Percentiles rank a stretch among this genome's conserved stretches.
These are phyloP conservation scores for Aphis gossypii DNA, from an alignment of 1,140 invertebrate genomes.

Conservation along the genomic window DNA sequence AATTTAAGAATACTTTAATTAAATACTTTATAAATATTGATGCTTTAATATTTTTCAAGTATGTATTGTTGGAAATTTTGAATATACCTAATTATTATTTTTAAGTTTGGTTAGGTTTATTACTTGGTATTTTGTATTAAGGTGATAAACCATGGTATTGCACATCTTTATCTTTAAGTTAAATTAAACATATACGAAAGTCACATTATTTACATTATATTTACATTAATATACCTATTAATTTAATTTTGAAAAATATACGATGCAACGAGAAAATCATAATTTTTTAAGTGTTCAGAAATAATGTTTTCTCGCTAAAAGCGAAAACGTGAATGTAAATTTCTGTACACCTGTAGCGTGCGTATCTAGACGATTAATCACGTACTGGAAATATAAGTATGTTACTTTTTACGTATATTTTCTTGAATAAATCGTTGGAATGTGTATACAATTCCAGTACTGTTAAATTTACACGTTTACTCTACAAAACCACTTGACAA, in stretches of 20 bases:
- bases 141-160: neutral
- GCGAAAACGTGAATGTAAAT: conserved; percentile 33
- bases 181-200: neutral
- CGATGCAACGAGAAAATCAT: neutral
- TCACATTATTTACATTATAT: neutral
- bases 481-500: conserved; percentile 7
- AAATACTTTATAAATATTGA: neutral
- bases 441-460: neutral
- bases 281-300: neutral
- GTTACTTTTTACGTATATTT: conserved; percentile 33
- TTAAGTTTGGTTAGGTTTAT: neutral
- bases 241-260: neutral
- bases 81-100: neutral
- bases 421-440: conserved; percentile 29
- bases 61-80: neutral
- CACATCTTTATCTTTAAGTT: neutral
- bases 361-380: conserved; percentile 46
- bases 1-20: neutral
- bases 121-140: neutral
- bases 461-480: conserved; percentile 30
- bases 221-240: neutral
- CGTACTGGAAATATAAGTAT: neutral
- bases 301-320: neutral
- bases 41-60: neutral
- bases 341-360: neutral